Base-by-base conservation (phyloP, 1,140 invertebrate genomes). In the Bacillus rossius region DNA sequence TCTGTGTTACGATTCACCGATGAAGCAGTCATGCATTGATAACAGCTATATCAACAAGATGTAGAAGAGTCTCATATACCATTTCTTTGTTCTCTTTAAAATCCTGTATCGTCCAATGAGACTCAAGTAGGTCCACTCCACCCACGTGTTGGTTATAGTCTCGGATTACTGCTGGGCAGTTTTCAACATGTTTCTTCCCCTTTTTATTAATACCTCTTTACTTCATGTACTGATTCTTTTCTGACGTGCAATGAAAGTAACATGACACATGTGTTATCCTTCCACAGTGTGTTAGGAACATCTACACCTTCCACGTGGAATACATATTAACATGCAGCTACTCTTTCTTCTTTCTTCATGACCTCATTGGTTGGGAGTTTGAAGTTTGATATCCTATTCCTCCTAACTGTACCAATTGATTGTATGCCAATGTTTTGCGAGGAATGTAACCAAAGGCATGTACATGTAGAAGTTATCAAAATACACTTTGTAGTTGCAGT, bases 21-120 rank as follows among this genome's bases (percentile, higher is more conserved):
- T 51, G 25, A 20, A 51, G 48, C n/a, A 51, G 25, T 23, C 48
- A 51, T 20, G 66, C 60, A 56, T 69, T 69, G 26, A 65, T 55
- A 14, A 68, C 41, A 8, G 52, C 50, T 43, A 67, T 40, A 48
- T 68, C 61, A 19, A 66, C 10, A n/a, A 69, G 37, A 50, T 70
- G 34, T 65, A 68, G 53, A 69, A 69, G 34, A 70, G 10, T 14
- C 65, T n/a, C 8, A 66, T 58, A 37, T 65, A 65, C 67, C 62
- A 69, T 52, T 65, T 65, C 16, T 16, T 51, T 25, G 48, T 22
- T 29, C 48, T 17, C 16, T 37, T 51, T 25, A 10, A 37, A 5
- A 69, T 71, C 29, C 69, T 67, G 29, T 70, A 70, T n/a, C 22
- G 59, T 0, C 61, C 63, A 65, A 69, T 67, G n/a, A 66, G 64